Conservation (phyloP, 2,888 invertebrate genomes). For the Oxyteleia sp. region DNA sequence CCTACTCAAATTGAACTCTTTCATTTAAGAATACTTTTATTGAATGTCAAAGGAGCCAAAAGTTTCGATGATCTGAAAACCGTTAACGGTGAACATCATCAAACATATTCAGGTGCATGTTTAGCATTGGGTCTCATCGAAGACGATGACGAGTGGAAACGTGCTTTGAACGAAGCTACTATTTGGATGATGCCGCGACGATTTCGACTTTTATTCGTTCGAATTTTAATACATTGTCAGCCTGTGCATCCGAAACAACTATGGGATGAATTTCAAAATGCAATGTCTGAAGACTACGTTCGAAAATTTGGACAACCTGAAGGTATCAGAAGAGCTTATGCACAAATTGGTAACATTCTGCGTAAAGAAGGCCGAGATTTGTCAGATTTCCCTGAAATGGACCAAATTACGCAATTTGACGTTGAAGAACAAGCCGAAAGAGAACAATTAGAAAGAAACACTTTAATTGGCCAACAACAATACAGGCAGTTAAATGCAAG, state of each 20-base stretch:
- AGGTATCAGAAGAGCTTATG: slow-evolving; percentile 9
- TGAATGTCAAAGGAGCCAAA: slow-evolving; percentile 6
- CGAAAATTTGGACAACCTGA: neutral
- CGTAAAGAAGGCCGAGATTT: slow-evolving; percentile 1
- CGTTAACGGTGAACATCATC: neutral
- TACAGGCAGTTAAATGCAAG: slow-evolving; percentile 10
- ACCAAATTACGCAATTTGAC: neutral
- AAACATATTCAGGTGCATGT: slow-evolving; percentile 1
- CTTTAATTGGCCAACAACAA: slow-evolving; percentile 19
- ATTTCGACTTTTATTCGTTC: neutral
- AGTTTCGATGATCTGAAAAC: neutral
- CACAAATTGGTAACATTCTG: neutral
- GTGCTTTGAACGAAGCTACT: slow-evolving; percentile 10
- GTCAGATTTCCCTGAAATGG: slow-evolving; percentile 14
- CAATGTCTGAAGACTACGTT: slow-evolving; percentile 16
- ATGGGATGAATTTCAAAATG: slow-evolving; percentile 17
- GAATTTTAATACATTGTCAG: slow-evolving; percentile 15
- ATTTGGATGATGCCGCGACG: slow-evolving; percentile 20
- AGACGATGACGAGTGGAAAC: slow-evolving; percentile 8
- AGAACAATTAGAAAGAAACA: slow-evolving; percentile 3
- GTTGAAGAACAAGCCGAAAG: slow-evolving; percentile 3
- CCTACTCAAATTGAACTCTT: neutral
- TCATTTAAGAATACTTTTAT: neutral
- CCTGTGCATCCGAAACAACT: slow-evolving; percentile 11
- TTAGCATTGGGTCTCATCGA: neutral